Base-by-base conservation (phyloP, 2,797 vertebrate species). In the Salmo trutta region DNA sequence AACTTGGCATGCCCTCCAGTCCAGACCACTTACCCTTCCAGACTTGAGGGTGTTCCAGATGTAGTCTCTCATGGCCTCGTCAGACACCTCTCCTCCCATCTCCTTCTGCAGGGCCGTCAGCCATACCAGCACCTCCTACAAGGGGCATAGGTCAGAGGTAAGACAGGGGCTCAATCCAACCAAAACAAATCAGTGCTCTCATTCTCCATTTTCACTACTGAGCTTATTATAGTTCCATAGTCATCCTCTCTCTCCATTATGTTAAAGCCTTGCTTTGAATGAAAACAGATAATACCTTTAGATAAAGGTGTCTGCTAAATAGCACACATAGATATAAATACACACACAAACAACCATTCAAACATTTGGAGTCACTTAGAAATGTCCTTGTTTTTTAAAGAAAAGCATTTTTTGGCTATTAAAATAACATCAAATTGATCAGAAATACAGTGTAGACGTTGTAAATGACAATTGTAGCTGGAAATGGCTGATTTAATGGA, bases 31-130 rank as follows among this genome's bases (percentile, higher is more conserved):
- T 90, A 99, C 98, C 95, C 97, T 93, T 91, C 98, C 98, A 29
- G 97, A 98, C 86, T 99, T 99, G 53, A 99, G 95, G 4, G 98
- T 99, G 93, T 98, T 99, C 98, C 98, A 99, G 93, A 99, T 99
- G 93, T 97, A 99, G 81, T 98, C 97, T 81, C 95, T 94, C 93
- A 99, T 95, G 80, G 91, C 96, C 81, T 98, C 97, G 15, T 98
- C 97, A 0, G 97, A 97, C 77, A 98, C 98, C 1, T 99, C 97
- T 78, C 95, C 95, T 4, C 98, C 98, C 84, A 99, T 83, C 92
- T 99, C 97, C 88, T 98, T 97, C 94, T 99, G 98, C 88, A 99
- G 93, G 14, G 96, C 93, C 0, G 98, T 99, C 84, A 99, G 92
- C 98, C 98, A 99, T 51, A 97, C 95, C 86, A 99, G 96, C 82